These are phyloP conservation scores for Clupea harengus DNA, from an alignment of 2,113 vertebrate species.

Conservation along the genomic window DNA sequence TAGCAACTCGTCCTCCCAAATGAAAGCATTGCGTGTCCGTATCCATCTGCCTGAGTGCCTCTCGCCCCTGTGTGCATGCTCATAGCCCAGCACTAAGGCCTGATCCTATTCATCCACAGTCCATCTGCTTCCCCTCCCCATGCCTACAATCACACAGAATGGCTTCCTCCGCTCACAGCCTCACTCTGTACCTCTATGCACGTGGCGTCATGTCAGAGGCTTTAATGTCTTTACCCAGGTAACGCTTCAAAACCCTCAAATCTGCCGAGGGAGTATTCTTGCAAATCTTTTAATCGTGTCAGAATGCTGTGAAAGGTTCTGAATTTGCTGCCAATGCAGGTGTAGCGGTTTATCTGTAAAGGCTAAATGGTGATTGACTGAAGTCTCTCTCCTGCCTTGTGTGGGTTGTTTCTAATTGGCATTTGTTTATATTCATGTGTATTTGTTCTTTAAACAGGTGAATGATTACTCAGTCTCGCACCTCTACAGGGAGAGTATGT, in stretches of 20 bases:
- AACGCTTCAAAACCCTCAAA: not conserved
- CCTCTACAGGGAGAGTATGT: not conserved
- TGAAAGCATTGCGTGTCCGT: constrained; percentile 62
- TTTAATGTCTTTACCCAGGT: not conserved
- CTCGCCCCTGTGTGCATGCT: constrained; percentile 56
- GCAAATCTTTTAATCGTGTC: not conserved
- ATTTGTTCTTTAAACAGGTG: not conserved
- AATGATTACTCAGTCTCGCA: not conserved
- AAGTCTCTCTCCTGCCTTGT: not conserved
- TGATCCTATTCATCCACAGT: constrained; percentile 65
- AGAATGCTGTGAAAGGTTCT: not conserved
- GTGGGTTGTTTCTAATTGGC: not conserved
- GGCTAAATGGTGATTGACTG: not conserved
- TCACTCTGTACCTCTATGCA: not conserved
- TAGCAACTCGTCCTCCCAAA: constrained; percentile 61
- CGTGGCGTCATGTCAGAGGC: not conserved
- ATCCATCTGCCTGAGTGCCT: constrained; percentile 68
- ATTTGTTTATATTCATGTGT: not conserved
- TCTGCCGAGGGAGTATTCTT: not conserved
- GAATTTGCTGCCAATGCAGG: not conserved
- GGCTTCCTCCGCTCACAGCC: not conserved
- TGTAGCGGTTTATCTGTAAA: not conserved
- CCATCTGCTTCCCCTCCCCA: constrained; percentile 61
- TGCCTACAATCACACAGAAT: not conserved
- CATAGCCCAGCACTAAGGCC: constrained; percentile 60